Evolutionary conservation across 2,888 invertebrate species (phyloP).

Genomic region (Aleiodes leptofemur): DNA sequence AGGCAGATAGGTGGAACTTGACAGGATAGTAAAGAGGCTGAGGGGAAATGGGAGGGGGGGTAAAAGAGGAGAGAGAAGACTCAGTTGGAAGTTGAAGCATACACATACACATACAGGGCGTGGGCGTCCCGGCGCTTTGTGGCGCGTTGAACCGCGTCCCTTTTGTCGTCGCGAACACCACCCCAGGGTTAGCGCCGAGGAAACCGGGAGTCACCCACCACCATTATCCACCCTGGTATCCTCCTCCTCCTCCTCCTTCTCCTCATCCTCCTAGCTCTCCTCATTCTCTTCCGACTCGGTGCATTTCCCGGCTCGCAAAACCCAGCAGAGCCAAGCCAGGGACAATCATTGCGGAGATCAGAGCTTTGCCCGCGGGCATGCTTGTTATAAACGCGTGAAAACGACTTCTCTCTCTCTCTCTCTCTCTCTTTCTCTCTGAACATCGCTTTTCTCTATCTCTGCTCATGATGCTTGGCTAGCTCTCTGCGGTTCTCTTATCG

Average conservation of each 20-base stretch:
- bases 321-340: slow-evolving; percentile 57
- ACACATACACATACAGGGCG: slow-evolving; percentile 53
- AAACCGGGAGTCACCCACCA: slow-evolving; percentile 49
- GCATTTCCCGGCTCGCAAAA: slow-evolving; percentile 48
- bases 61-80: slow-evolving; percentile 43
- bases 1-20: slow-evolving; percentile 14
- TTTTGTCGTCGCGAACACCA: slow-evolving; percentile 68
- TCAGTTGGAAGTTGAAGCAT: slow-evolving; percentile 43
- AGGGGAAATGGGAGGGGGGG: slow-evolving; percentile 22
- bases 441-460: too few relatives aligned
- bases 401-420: slow-evolving; percentile 25
- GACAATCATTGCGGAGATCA: slow-evolving; percentile 72
- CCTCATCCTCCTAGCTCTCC: slow-evolving; percentile 56
- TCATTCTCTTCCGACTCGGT: slow-evolving; percentile 51
- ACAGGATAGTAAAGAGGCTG: slow-evolving; percentile 30
- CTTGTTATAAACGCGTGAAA: slow-evolving; percentile 33
- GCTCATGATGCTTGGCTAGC: slow-evolving; percentile 27
- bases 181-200: slow-evolving; percentile 48
- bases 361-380: slow-evolving; percentile 62
- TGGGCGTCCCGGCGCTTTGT: slow-evolving; percentile 73
- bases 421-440: neutral
- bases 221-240: slow-evolving; percentile 57
- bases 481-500: slow-evolving; percentile 28
- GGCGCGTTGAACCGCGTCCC: slow-evolving; percentile 74
- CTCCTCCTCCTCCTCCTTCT: slow-evolving; percentile 58